A percentile compares a stretch with the other conserved stretches of the same genome.
Evolutionary conservation across 2,113 vertebrate species (phyloP).

Genomic region (Natator depressus): DNA sequence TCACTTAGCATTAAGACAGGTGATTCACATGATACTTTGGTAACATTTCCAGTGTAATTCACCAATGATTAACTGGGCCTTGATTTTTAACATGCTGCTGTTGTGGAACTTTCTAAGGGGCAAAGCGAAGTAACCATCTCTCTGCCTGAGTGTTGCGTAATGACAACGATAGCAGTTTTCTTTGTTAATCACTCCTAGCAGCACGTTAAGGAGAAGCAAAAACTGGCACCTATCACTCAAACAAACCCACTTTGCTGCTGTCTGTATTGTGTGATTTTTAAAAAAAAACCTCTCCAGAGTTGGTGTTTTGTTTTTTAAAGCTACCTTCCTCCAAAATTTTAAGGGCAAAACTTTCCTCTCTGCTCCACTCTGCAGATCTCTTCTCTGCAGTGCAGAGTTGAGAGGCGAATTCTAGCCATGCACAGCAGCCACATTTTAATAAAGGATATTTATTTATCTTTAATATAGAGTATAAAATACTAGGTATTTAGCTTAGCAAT

Average conservation of each 20-base stretch:
- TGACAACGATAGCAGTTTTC: neutral
- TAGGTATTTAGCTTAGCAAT: neutral
- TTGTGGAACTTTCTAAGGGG: neutral
- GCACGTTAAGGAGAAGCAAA: neutral
- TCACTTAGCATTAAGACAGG: neutral
- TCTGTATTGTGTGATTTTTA: neutral
- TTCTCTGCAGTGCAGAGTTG: neutral
- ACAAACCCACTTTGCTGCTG: neutral
- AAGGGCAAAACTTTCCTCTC: neutral
- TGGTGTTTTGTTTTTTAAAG: neutral
- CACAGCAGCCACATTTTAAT: neutral
- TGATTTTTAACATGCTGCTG: neutral
- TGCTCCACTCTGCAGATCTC: accelerated
- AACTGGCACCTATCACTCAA: neutral
- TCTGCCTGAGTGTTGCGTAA: accelerated
- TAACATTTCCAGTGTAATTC: neutral
- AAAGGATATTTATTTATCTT: neutral
- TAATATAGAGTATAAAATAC: neutral
- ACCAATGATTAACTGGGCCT: neutral
- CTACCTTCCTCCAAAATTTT: neutral
- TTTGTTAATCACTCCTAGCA: neutral
- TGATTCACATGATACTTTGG: neutral
- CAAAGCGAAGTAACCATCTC: accelerated
- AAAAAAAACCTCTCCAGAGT: neutral
- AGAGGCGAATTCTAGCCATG: neutral